Base-by-base conservation (phyloP, 2,113 vertebrate genomes). In the Pica pica region DNA sequence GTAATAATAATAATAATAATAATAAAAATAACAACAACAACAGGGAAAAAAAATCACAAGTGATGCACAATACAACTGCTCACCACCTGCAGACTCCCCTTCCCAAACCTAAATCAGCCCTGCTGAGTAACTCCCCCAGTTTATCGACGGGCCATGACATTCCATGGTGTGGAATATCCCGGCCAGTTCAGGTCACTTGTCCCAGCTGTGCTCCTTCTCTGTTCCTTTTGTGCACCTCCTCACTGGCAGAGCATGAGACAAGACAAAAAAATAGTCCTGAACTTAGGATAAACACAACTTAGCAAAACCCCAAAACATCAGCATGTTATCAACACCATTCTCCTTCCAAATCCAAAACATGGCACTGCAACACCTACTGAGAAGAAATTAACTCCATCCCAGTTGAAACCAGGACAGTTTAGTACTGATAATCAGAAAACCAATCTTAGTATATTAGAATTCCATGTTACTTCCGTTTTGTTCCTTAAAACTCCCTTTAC, bases 1-100 rank as follows among this genome's bases (percentile, higher is more conserved):
- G 9, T 30, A 24, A 5, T 24, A 27, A 1, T 17, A 27, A 1
- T 13, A 52, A 1, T 35, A 69, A 9, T 9, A 59, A 7, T 7
- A 35, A 10, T 7, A 52, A 21, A 3, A 64, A 30, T 2, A 42
- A 35, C 2, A 13, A 55, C 19, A 42, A 35, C 2, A 13, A 55
- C 19, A 55, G 60, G 9, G 15, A 2, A 28, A 65, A 28, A 65
- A 77, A 68, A 33, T 53, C 55, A 60, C 55, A 33, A 52, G 55
- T 52, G 11, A 60, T 52, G 55, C 27, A 33, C 55, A 77, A 60
- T 23, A 46, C 22, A 52, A 53, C 28, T 61, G 55, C 28, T 28
- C 15, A 60, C 18, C 22, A 52, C 6, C 7, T 52, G 18, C 33
- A 60, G 46, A 87, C 2, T 6, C 7, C 11, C 11, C 22, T 44